Conservation (phyloP, 2,888 invertebrate genomes). For the Andrena chrysosceles region DNA sequence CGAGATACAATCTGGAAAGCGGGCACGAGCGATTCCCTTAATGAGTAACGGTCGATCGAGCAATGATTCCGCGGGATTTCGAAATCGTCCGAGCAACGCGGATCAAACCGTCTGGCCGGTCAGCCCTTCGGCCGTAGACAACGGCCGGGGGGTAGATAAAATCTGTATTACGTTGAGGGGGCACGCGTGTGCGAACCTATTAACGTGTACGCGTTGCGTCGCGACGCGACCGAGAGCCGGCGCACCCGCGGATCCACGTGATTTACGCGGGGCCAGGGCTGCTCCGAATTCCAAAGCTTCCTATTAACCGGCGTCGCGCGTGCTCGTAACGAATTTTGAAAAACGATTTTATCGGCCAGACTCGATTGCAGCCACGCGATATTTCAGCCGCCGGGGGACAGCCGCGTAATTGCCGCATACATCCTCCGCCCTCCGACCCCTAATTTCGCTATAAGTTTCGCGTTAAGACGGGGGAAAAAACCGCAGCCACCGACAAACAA, state of each 20-base stretch:
- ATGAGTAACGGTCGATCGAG: conserved; percentile 57
- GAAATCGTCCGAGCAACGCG: conserved; percentile 61
- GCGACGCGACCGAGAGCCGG: conserved; percentile 26
- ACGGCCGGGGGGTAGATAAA: conserved; percentile 76
- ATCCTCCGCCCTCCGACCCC: conserved; percentile 15
- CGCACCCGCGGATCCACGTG: conserved; percentile 49
- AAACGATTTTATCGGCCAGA: conserved; percentile 61
- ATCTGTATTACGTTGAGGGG: conserved; percentile 79
- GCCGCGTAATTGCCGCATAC: conserved; percentile 53
- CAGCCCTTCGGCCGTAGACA: conserved; percentile 47
- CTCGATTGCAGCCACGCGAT: conserved; percentile 35
- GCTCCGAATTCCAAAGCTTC: conserved; percentile 55
- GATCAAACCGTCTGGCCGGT: conserved; percentile 72
- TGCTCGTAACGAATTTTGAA: conserved; percentile 54
- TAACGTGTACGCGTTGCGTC: conserved; percentile 70
- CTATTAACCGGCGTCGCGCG: conserved; percentile 48
- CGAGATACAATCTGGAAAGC: conserved; percentile 47
- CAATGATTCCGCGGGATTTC: conserved; percentile 65
- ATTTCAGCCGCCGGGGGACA: conserved; percentile 40
- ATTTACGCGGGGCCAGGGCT: conserved; percentile 61
- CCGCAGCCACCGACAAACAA: conserved; percentile 20
- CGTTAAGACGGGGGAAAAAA: conserved; percentile 30
- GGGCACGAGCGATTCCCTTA: conserved; percentile 50
- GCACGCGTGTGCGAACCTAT: conserved; percentile 75
- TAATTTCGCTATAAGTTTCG: conserved; percentile 52